phyloP scores from a whole-genome alignment of 2,888 invertebrate species.

The Oegoconia quadripuncta region DNA sequence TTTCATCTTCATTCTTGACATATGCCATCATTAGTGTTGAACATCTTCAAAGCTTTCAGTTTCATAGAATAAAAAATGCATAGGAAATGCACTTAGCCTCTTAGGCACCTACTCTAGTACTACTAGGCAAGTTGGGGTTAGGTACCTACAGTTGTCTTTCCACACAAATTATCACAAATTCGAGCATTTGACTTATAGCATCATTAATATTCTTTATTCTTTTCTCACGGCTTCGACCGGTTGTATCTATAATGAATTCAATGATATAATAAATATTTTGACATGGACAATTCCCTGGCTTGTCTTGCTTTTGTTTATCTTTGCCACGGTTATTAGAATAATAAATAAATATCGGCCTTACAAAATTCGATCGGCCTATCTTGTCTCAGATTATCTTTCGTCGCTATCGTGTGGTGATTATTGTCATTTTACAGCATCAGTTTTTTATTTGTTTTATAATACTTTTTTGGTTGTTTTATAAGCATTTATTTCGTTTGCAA shows the following conservation, averaged over 20 bases:
- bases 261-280: slow-evolving; percentile 54
- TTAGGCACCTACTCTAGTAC: too few species aligned
- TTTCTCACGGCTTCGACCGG: slow-evolving; percentile 26
- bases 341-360: slow-evolving; percentile 37
- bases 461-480: background rate
- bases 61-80: too few species aligned
- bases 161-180: too few species aligned
- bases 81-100: too few species aligned
- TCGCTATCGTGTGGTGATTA: slow-evolving; percentile 28
- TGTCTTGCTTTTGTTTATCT: slow-evolving; percentile 26
- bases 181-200: too few species aligned
- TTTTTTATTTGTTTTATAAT: background rate
- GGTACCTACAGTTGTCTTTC: too few species aligned
- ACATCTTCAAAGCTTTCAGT: too few species aligned
- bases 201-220: slow-evolving; percentile 9
- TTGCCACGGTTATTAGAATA: slow-evolving; percentile 31
- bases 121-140: too few species aligned
- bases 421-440: slow-evolving; percentile 25
- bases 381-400: slow-evolving; percentile 46
- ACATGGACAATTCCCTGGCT: slow-evolving; percentile 30
- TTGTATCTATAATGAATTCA: slow-evolving; percentile 32
- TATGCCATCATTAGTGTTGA: too few species aligned
- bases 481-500: too few species aligned
- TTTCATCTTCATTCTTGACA: too few species aligned
- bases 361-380: slow-evolving; percentile 39